Evolutionary conservation across 2,113 vertebrate genomes (phyloP).

Genomic region (Pelobates fuscus): DNA sequence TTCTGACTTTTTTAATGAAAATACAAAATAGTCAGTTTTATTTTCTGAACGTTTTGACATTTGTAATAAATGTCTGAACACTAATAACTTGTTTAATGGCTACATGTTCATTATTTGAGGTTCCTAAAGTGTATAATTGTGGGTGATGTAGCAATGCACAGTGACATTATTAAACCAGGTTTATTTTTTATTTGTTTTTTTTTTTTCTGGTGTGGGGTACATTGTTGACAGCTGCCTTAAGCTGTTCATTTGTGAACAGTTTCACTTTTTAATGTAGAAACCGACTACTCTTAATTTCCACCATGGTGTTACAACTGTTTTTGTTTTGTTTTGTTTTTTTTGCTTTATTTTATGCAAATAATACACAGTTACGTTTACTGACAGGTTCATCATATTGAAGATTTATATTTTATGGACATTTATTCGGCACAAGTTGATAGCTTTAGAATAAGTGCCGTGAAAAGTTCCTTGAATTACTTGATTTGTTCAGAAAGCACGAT

Average conservation of each 20-base stretch:
- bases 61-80: constrained; percentile 80
- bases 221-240: constrained; percentile 65
- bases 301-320: constrained; percentile 36
- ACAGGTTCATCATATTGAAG: background rate
- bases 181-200: constrained; percentile 32
- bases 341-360: background rate
- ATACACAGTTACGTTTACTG: background rate
- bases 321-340: background rate
- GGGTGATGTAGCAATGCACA: constrained; percentile 60
- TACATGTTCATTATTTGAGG: constrained; percentile 72
- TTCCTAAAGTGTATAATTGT: constrained; percentile 63
- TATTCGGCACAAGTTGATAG: background rate
- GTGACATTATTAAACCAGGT: constrained; percentile 51
- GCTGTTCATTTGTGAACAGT: constrained; percentile 67
- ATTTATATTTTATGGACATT: background rate
- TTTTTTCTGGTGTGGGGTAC: constrained; percentile 56
- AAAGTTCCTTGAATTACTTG: background rate
- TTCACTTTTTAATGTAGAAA: constrained; percentile 53
- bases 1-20: constrained; percentile 62
- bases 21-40: constrained; percentile 67
- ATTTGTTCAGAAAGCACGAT: background rate
- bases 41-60: constrained; percentile 76
- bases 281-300: constrained; percentile 48
- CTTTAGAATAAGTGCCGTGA: background rate
- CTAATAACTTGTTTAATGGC: constrained; percentile 73